Evolutionary conservation across 2,888 invertebrate species (phyloP).

Genomic region (Eupeodes luniger): DNA sequence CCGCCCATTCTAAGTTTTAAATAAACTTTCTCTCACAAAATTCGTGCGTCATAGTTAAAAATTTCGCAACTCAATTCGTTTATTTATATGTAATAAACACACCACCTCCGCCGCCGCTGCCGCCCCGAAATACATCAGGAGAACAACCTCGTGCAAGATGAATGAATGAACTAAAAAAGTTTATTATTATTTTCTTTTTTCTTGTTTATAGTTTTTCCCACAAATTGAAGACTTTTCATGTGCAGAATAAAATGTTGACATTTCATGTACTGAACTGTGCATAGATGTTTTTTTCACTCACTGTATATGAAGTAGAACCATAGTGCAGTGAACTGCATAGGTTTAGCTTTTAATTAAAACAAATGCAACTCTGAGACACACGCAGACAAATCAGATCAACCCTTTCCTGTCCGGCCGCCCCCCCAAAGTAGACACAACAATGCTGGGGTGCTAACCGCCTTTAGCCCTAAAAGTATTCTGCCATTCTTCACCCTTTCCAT

Average conservation of each 20-base stretch:
- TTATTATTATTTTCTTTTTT: not conserved
- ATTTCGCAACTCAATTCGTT: constrained; percentile 47
- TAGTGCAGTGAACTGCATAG: constrained; percentile 64
- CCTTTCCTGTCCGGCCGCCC: not conserved
- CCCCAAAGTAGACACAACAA: constrained; percentile 22
- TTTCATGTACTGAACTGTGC: not conserved
- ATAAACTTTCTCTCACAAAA: constrained; percentile 50
- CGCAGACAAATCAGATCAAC: constrained; percentile 58
- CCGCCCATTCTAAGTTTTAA: not conserved
- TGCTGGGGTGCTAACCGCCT: constrained; percentile 52
- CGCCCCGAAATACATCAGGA: not conserved
- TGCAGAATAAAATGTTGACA: constrained; percentile 7
- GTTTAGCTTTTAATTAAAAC: constrained; percentile 67
- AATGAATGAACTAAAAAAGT: constrained; percentile 53
- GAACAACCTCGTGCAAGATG: constrained; percentile 10
- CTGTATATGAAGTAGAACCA: constrained; percentile 3
- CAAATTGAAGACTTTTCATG: constrained; percentile 46
- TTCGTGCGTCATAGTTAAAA: constrained; percentile 33
- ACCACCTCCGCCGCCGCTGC: not conserved
- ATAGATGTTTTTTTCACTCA: constrained; percentile 26
- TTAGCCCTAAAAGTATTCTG: constrained; percentile 37
- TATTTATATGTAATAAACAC: constrained; percentile 22
- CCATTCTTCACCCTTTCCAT: constrained; percentile 6
- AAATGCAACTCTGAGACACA: constrained; percentile 51
- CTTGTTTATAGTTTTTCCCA: not conserved